Evolutionary conservation across 2,113 vertebrate genomes (phyloP).

Genomic region (Bothrops jararaca): DNA sequence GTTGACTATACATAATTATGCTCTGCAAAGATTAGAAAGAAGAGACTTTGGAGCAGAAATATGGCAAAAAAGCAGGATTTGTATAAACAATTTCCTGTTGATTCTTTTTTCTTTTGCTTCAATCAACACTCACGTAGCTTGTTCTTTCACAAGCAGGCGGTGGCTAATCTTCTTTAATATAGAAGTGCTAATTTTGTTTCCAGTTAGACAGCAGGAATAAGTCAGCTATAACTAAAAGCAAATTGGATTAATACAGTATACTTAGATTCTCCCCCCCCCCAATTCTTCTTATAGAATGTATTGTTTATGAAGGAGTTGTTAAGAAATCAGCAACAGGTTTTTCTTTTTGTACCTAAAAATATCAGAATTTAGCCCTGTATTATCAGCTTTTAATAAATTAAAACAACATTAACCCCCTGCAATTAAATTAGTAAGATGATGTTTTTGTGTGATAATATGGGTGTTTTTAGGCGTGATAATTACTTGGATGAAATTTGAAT

Average conservation of each 20-base stretch:
- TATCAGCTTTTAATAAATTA: neutral
- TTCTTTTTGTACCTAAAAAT: neutral
- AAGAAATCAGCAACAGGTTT: neutral
- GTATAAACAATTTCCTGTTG: neutral
- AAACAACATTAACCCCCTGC: neutral
- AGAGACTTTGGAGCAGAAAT: neutral
- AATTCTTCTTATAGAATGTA: neutral
- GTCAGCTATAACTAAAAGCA: neutral
- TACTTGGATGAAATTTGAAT: too few species aligned
- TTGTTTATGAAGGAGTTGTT: neutral
- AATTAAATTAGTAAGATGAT: too few species aligned
- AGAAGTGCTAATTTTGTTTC: conserved; percentile 16
- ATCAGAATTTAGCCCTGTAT: neutral
- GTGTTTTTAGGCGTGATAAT: too few species aligned
- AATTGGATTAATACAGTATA: neutral
- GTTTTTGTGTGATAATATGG: too few species aligned
- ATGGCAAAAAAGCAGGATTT: neutral
- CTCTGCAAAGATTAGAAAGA: neutral
- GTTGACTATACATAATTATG: neutral
- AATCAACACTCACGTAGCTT: neutral
- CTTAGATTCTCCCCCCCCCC: fast-evolving
- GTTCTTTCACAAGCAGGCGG: neutral
- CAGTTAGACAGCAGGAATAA: neutral
- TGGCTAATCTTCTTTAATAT: neutral
- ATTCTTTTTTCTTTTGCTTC: neutral